Base-by-base conservation (phyloP, 1,140 invertebrate species). In the Ceratoteleas bidentatus region DNA sequence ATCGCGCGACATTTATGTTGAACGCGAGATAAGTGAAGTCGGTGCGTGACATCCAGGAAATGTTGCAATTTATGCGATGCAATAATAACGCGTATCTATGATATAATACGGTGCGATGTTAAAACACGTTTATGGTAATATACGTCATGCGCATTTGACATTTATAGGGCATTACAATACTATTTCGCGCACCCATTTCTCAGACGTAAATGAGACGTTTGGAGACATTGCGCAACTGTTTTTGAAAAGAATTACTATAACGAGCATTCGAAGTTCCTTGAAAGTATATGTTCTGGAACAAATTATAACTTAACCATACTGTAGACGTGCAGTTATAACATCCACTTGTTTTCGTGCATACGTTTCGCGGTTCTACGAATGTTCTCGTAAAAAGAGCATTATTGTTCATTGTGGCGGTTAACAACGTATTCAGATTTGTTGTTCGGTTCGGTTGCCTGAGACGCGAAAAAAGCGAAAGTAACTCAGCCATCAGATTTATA, bases 141-240 rank as follows among this genome's bases (percentile, higher is more conserved):
- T 66, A 33, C 38, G 16, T 66, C 52, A 45, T 34, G 38, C n/a
- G 14, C 38, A 33, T 54, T 32, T 56, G 50, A 66, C 62, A 56
- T 54, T 66, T 54, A 66, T 66, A 34, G 52, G 52, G 13, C 24
- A 56, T 66, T 54, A 56, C 53, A 33, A 66, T 54, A 50, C 10
- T 32, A 32, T 16, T 52, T 13, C 13, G 13, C 24, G 7, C 4
- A 43, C 15, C 2, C 24, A 34, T 66, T 54, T 45, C 52, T 56
- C 16, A 34, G n/a, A 61, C 40, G 57, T 47, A 60, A 60, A 47
- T 47, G 40, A 60, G 57, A 47, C 57, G 40, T 45, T 47, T 32
- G n/a, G 33, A 62, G 45, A 62, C 45, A 61, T 61, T 61, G 49
- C 11, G 10, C 32, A 10, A 36, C 8, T 15, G n/a, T 36, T 62